Conservation (phyloP, 1,140 invertebrate species). For the Danaus melanippus region DNA sequence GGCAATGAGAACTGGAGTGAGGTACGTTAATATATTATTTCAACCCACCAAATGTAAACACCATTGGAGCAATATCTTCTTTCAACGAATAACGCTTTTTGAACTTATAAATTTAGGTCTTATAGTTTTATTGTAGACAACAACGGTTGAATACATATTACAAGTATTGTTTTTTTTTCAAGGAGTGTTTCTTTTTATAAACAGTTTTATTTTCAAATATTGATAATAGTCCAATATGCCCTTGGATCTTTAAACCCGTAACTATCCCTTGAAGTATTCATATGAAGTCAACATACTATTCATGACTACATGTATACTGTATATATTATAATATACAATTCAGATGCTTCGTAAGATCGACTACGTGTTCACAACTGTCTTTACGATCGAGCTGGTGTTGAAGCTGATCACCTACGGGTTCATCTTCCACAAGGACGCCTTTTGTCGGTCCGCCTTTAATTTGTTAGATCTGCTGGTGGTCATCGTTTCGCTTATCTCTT, state of each 20-base stretch:
- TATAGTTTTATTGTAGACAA: too few species aligned
- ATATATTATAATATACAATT: conserved; percentile 14
- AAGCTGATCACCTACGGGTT: conserved; percentile 98
- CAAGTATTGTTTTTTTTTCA: too few species aligned
- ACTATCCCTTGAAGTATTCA: too few species aligned
- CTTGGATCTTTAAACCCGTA: too few species aligned
- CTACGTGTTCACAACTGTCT: conserved; percentile 98
- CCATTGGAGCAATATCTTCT: not conserved
- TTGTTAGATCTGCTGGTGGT: conserved; percentile 95
- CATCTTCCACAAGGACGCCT: conserved; percentile 79
- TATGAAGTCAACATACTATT: too few species aligned
- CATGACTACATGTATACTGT: not conserved
- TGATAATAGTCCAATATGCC: too few species aligned
- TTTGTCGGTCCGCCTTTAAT: conserved; percentile 96
- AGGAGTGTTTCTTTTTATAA: too few species aligned
- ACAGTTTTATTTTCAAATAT: too few species aligned
- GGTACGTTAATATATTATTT: conserved; percentile 25
- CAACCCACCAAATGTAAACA: not conserved
- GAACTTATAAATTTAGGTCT: too few species aligned
- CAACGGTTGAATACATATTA: too few species aligned
- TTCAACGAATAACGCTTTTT: too few species aligned
- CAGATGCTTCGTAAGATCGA: conserved; percentile 97
- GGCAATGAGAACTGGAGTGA: conserved; percentile 63
- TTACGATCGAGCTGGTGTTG: conserved; percentile 97
- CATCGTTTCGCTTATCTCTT: conserved; percentile 92